These are phyloP conservation scores for Trichogramma evanescens DNA, from an alignment of 2,888 invertebrate species.

Conservation along the genomic window DNA sequence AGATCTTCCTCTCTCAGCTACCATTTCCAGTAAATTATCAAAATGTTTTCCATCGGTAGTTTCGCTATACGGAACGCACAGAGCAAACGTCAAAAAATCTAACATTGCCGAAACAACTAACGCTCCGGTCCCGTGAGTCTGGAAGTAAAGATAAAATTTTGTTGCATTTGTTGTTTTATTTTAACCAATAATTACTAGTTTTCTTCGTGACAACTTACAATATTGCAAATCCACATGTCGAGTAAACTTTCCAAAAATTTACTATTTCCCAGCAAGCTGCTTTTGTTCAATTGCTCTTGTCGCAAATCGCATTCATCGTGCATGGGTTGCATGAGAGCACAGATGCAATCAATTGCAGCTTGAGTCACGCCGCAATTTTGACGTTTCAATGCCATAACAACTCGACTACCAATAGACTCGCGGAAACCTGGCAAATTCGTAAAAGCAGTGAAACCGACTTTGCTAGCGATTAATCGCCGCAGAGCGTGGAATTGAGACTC, in stretches of 20 bases:
- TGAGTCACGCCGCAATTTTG: constrained; percentile 88
- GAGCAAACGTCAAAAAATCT: constrained; percentile 93
- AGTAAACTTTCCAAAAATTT: constrained; percentile 88
- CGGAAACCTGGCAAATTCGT: constrained; percentile 85
- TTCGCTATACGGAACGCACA: constrained; percentile 98
- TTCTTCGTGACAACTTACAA: constrained; percentile 57
- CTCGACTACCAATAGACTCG: constrained; percentile 88
- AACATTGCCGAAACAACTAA: constrained; percentile 95
- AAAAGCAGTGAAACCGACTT: constrained; percentile 95
- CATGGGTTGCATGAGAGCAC: constrained; percentile 98
- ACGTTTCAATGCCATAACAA: constrained; percentile 80
- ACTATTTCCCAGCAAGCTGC: constrained; percentile 83
- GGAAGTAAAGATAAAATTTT: constrained; percentile 27
- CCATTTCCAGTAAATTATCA: constrained; percentile 87
- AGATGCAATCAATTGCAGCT: constrained; percentile 94
- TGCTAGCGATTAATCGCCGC: constrained; percentile 88
- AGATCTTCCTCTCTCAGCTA: constrained; percentile 83
- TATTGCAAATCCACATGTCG: constrained; percentile 90
- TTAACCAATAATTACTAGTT: constrained; percentile 5
- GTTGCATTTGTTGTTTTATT: neutral
- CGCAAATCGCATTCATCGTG: constrained; percentile 91
- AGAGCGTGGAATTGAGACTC: constrained; percentile 95
- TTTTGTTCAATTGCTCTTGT: constrained; percentile 97
- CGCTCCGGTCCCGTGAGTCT: constrained; percentile 90
- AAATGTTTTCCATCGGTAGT: constrained; percentile 96